Evolutionary conservation across 1,140 invertebrate species (phyloP).

Genomic region (Drosophila suzukii): DNA sequence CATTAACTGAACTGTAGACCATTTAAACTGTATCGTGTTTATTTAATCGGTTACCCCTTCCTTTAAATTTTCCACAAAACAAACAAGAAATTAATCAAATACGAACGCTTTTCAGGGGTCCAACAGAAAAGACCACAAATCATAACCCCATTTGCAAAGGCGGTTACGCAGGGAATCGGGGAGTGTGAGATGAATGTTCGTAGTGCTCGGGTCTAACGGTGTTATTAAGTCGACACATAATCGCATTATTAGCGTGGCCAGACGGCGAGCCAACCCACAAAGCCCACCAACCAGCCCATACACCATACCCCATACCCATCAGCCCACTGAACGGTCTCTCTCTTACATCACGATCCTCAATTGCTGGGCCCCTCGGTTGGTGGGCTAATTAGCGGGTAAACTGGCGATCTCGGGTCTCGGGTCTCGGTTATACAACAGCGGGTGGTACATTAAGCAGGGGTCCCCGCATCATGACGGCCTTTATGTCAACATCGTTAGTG

Average conservation of each 20-base stretch:
- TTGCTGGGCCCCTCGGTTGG: slow-evolving; percentile 23
- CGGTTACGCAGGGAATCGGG: not conserved
- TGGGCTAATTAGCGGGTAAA: slow-evolving; percentile 52
- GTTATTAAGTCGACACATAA: slow-evolving; percentile 70
- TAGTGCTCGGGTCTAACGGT: slow-evolving; percentile 46
- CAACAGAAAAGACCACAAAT: slow-evolving; percentile 1
- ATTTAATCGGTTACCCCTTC: not conserved
- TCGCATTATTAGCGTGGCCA: slow-evolving; percentile 72
- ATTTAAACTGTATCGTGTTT: not conserved
- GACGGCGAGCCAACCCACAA: slow-evolving; percentile 21
- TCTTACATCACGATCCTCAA: slow-evolving; percentile 17
- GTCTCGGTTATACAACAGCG: slow-evolving; percentile 52
- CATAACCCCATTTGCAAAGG: not conserved
- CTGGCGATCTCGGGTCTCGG: slow-evolving; percentile 46
- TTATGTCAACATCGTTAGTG: not conserved
- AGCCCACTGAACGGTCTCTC: slow-evolving; percentile 21
- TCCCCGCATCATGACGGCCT: slow-evolving; percentile 1
- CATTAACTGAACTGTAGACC: not conserved
- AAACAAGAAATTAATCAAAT: slow-evolving; percentile 9
- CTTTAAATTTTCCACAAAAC: not conserved
- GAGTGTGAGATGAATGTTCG: slow-evolving; percentile 3
- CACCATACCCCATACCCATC: slow-evolving; percentile 11
- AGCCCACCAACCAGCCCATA: slow-evolving; percentile 2
- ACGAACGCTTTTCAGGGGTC: not conserved
- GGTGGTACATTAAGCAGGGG: slow-evolving; percentile 11